Evolutionary conservation across 2,888 invertebrate genomes (phyloP).

Genomic region (Graphium colonna): DNA sequence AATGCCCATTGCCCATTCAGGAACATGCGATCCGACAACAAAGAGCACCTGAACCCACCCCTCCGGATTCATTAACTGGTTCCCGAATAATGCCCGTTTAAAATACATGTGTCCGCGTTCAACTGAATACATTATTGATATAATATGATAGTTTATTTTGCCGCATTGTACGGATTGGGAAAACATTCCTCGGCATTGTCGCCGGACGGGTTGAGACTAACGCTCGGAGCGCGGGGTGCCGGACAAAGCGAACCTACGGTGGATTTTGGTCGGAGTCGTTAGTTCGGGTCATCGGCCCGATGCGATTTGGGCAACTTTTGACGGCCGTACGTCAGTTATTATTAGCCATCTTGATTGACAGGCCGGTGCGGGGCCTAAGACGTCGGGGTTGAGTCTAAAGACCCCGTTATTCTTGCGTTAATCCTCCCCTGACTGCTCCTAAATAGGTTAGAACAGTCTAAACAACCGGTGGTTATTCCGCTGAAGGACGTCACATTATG

Average conservation of each 20-base stretch:
- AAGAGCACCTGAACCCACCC: constrained; percentile 47
- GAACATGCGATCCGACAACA: constrained; percentile 40
- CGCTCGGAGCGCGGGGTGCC: constrained; percentile 37
- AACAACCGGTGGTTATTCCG: neutral
- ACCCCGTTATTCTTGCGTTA: constrained; percentile 18
- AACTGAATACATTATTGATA: constrained; percentile 75
- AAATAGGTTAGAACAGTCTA: neutral
- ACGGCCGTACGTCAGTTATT: constrained; percentile 66
- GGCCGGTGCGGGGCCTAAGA: constrained; percentile 29
- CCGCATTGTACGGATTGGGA: constrained; percentile 52
- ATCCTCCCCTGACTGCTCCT: constrained; percentile 16
- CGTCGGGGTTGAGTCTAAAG: neutral
- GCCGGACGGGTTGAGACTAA: constrained; percentile 41
- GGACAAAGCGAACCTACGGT: constrained; percentile 52
- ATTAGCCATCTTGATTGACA: constrained; percentile 71
- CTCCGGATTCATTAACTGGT: constrained; percentile 66
- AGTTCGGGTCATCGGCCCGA: constrained; percentile 75
- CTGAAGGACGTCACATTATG: neutral
- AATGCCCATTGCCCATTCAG: constrained; percentile 36
- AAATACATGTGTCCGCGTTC: constrained; percentile 75
- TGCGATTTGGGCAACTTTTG: constrained; percentile 78
- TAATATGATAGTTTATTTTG: constrained; percentile 79
- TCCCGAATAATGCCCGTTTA: constrained; percentile 74
- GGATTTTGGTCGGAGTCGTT: constrained; percentile 76
- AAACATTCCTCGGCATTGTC: constrained; percentile 44